These are phyloP conservation scores for Synanceia verrucosa DNA, from an alignment of 2,797 vertebrate genomes.

Conservation along the genomic window DNA sequence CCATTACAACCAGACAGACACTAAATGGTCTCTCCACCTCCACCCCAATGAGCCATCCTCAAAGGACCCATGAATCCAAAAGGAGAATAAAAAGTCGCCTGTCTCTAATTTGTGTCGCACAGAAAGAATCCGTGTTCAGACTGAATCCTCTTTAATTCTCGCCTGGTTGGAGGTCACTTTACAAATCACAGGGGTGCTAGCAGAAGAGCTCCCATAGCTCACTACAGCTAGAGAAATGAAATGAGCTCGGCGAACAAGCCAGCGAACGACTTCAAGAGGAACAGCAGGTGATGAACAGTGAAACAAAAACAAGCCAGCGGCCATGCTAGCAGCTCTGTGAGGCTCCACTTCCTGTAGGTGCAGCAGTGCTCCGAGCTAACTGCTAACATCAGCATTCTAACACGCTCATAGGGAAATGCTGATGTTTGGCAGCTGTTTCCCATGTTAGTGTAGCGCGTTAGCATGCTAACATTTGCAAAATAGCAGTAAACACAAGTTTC, in stretches of 20 bases:
- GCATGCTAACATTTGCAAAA: not conserved
- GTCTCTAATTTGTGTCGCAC: slow-evolving; percentile 73
- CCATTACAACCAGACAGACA: slow-evolving; percentile 86
- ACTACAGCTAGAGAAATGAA: not conserved
- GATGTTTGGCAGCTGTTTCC: not conserved
- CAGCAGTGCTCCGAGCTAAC: not conserved
- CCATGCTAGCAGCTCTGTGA: not conserved
- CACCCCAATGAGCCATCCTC: slow-evolving; percentile 79
- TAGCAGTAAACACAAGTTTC: not conserved
- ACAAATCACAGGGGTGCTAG: slow-evolving; percentile 63
- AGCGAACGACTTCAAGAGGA: slow-evolving; percentile 5
- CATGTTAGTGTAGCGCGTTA: not conserved
- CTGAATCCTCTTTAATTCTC: slow-evolving; percentile 62
- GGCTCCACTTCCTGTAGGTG: not conserved
- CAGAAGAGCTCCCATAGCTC: slow-evolving; percentile 28
- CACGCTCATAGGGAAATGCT: not conserved
- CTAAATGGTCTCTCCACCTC: slow-evolving; percentile 78
- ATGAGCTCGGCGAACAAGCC: not conserved
- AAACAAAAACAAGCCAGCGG: not conserved
- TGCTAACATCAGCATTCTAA: not conserved
- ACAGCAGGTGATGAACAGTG: not conserved
- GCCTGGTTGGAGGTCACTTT: slow-evolving; percentile 64
- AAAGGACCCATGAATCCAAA: slow-evolving; percentile 71
- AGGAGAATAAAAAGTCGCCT: slow-evolving; percentile 70
- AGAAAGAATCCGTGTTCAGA: slow-evolving; percentile 70